Evolutionary conservation across 2,888 invertebrate genomes (phyloP).

Genomic region (Phalera bucephala): DNA sequence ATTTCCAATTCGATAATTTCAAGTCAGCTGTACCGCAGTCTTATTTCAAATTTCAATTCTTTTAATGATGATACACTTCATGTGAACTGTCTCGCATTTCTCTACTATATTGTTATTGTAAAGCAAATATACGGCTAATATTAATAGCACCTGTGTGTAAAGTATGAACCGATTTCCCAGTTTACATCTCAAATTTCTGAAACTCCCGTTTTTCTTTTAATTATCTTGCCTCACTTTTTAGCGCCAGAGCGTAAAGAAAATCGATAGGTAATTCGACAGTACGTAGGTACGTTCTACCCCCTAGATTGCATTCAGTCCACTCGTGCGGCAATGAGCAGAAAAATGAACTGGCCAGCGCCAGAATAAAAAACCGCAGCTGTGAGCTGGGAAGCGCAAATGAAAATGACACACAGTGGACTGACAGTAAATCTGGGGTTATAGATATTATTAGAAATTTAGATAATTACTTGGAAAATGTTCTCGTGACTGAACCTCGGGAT

Average conservation of each 20-base stretch:
- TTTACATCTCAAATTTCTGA: conserved; percentile 12
- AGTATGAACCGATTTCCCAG: conserved; percentile 14
- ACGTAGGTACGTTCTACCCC: conserved; percentile 34
- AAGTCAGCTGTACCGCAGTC: not conserved
- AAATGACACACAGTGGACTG: no score
- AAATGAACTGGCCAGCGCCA: no score
- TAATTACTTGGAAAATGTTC: conserved; percentile 25
- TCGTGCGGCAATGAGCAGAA: conserved; percentile 5
- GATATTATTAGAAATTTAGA: conserved; percentile 26
- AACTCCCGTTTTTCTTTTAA: conserved; percentile 10
- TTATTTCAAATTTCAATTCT: not conserved
- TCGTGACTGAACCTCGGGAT: conserved; percentile 36
- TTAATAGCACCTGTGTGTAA: conserved; percentile 22
- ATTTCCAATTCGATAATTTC: no score
- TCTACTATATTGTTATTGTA: conserved; percentile 15
- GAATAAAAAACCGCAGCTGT: no score
- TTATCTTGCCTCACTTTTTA: conserved; percentile 22
- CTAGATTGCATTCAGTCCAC: no score
- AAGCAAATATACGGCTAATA: conserved; percentile 21
- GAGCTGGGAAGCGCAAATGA: no score
- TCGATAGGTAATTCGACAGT: conserved; percentile 21
- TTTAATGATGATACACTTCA: conserved; percentile 10
- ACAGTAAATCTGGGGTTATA: no score
- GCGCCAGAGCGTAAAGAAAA: conserved; percentile 8
- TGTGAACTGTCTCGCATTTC: conserved; percentile 32